Evolutionary conservation across 92 coral and sea anemone genomes (phyloP), one percentile per base, ranked within the genome.

Genomic region (Porites rus): DNA sequence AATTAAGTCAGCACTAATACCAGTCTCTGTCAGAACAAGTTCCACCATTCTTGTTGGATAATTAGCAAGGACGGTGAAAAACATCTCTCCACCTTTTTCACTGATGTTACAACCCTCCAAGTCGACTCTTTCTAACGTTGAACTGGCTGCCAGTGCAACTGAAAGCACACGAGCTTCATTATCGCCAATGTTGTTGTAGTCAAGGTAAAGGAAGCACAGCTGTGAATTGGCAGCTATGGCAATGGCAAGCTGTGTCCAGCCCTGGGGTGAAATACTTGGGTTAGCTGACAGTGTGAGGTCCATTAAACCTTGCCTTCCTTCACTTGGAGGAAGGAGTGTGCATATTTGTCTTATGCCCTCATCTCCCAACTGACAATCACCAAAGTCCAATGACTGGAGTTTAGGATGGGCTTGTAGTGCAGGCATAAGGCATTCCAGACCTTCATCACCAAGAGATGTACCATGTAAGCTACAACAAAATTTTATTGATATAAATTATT

Each of bases 241-340:
- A 88, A 97, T 94, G 22, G 99, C 98, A 28, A 97, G 91, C 68
- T 95, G 95, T 3, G 99, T 90, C 98, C 99, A 97, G 6, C 99
- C 99, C 54, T 81, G 91, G 0, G 95, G 92, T 11, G 98, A 90
- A 56, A 97, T 85, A 20, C 81, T 78, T 20, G 81, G 94, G 85
- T 97, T 97, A 70, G 98, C 99, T 28, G 99, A 95, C 65, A 97
- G 76, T 10, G 98, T 93, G 13, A 97, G 94, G 53, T 96, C 96
- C 17, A 69, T 43, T 10, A 96, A 81, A 12, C 92, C 93, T 10
- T 86, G 91, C 69, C 87, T 96, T 25, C 88, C 89, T 46, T 95
- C 94, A 1, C 75, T 77, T 0, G 94, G 93, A 20, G 94, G 94
- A 6, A 95, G 92, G 17, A 97, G 92, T n/a, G 91, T 86, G 76